Conservation (phyloP, 1,140 invertebrate species). For the Drosophila tsacasi region DNA sequence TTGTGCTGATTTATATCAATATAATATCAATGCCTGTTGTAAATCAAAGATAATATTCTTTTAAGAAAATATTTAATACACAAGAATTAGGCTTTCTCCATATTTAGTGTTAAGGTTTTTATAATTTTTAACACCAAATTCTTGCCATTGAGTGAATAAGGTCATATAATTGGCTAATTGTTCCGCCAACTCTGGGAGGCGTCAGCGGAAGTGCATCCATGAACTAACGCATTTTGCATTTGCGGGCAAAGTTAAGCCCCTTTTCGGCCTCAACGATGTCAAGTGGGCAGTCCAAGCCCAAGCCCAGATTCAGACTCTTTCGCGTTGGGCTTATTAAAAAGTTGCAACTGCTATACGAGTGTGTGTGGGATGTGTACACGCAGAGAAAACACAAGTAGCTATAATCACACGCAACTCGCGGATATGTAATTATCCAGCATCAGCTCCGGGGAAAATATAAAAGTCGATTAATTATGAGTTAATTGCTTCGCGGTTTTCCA, state of each 20-base stretch:
- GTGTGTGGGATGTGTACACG: neutral
- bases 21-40: too few relatives aligned
- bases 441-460: neutral
- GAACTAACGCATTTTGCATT: slow-evolving; percentile 7
- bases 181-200: slow-evolving; percentile 38
- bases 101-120: neutral
- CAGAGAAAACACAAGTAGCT: slow-evolving; percentile 3
- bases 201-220: slow-evolving; percentile 37
- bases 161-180: neutral
- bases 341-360: neutral
- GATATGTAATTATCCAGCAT: neutral
- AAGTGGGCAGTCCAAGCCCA: slow-evolving; percentile 44
- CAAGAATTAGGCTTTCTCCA: neutral
- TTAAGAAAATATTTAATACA: neutral
- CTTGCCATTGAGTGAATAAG: neutral
- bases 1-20: too few relatives aligned
- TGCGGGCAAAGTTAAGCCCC: neutral
- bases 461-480: neutral
- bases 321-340: slow-evolving; percentile 68
- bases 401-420: neutral
- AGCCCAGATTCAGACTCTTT: slow-evolving; percentile 25
- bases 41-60: too few relatives aligned
- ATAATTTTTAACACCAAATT: neutral
- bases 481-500: neutral
- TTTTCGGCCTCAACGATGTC: slow-evolving; percentile 54